Evolutionary conservation across 2,113 vertebrate genomes (phyloP), one percentile per base, ranked within the genome.

Genomic region (Arizona elegans): DNA sequence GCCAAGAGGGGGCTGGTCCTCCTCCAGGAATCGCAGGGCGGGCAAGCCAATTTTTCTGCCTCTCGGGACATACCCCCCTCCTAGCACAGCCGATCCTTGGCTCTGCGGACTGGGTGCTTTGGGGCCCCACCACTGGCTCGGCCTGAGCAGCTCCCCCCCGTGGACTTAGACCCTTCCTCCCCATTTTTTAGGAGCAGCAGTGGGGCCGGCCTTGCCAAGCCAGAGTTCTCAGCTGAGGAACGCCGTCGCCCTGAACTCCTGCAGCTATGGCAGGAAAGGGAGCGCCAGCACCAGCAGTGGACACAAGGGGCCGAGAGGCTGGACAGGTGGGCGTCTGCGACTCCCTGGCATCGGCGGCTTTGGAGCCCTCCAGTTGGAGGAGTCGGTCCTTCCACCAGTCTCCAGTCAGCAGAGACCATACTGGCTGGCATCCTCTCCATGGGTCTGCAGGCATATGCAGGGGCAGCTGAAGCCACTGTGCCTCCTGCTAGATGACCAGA

Each of bases 241-340:
- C 96, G 98, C 53, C 95, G 96, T n/a, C 97, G 97, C 38, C 98
- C 98, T 0, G 98, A 98, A 12, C 98, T 97, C 15, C 95, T 99
- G 94, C 97, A 98, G 86, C 95, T 99, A 95, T 99, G 98, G 98
- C 98, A 98, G 96, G 98, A 99, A 94, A 96, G 98, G 2, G 98
- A 92, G 70, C 92, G 92, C 2, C 92, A 92, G 92, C 92, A 92
- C 88, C 90, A 62, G 29, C 75, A 98, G 93, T 93, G 95, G 95
- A 87, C 88, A 81, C 96, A 96, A 91, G 96, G 95, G 8, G 59
- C 90, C 15, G 98, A 98, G 94, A 97, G 95, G 93, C 97, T 95
- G 33, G 97, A 97, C 90, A 97, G 95, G 96, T 97, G 52, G 50
- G 52, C 26, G 1, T 2, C 85, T 23, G 21, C 3, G 11, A 10